Conservation (phyloP, 1,140 invertebrate species). For the Drosophila saltans region DNA sequence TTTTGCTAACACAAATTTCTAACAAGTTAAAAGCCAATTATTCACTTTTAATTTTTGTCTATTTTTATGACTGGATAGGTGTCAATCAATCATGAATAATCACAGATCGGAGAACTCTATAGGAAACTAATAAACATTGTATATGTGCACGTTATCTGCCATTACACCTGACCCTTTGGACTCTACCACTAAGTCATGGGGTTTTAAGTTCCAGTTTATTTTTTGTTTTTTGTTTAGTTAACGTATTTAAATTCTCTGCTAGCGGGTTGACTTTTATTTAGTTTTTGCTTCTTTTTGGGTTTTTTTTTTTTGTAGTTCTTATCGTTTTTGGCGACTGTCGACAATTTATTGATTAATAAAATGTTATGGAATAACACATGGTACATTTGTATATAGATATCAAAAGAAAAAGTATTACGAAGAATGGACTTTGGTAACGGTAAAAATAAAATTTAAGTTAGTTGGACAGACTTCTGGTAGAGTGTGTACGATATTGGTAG, state of each 20-base stretch:
- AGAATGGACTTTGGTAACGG: slow-evolving; percentile 44
- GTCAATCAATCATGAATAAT: slow-evolving; percentile 33
- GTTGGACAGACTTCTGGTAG: slow-evolving; percentile 38
- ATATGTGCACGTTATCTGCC: background rate
- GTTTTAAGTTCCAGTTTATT: slow-evolving; percentile 1
- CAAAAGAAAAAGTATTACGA: slow-evolving; percentile 36
- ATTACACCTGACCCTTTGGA: slow-evolving; percentile 44
- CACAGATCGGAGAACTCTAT: slow-evolving; percentile 11
- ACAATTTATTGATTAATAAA: slow-evolving; percentile 75
- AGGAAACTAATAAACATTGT: too few relatives aligned
- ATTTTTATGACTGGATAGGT: background rate
- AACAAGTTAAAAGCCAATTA: slow-evolving; percentile 35
- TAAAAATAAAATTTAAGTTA: slow-evolving; percentile 37
- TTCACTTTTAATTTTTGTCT: slow-evolving; percentile 16
- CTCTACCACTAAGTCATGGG: slow-evolving; percentile 41
- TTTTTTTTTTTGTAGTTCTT: slow-evolving; percentile 46
- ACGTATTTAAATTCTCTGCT: slow-evolving; percentile 36
- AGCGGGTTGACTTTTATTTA: background rate
- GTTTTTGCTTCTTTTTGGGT: slow-evolving; percentile 27
- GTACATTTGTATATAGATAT: slow-evolving; percentile 50
- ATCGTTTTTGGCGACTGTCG: slow-evolving; percentile 35
- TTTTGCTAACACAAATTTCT: background rate
- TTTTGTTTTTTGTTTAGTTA: slow-evolving; percentile 1
- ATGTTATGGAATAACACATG: slow-evolving; percentile 35
- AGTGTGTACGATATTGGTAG: slow-evolving; percentile 19